Percentiles rank a stretch among this genome's conserved stretches.
phyloP scores from a whole-genome alignment of 1,140 invertebrate species.

The Akabosia matsudoensis region DNA sequence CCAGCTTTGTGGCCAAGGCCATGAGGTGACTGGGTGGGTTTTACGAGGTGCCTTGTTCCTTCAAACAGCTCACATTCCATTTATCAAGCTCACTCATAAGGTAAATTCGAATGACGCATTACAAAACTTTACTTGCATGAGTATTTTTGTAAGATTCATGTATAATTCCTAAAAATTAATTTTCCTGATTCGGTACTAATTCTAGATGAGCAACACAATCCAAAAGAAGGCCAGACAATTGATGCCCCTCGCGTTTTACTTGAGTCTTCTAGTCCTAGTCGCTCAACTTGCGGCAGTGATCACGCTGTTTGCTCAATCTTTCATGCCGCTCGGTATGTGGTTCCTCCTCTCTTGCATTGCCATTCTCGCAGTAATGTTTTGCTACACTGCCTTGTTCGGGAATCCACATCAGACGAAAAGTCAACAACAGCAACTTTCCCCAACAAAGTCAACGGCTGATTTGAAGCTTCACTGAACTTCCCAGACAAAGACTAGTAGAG shows the following conservation, averaged over 20 bases:
- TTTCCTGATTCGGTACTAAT: too few species aligned
- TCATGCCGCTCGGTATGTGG: slow-evolving; percentile 34
- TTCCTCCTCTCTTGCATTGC: slow-evolving; percentile 34
- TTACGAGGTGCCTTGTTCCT: slow-evolving; percentile 21
- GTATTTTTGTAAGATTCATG: too few species aligned
- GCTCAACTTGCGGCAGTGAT: slow-evolving; percentile 31
- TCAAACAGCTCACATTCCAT: slow-evolving; percentile 30
- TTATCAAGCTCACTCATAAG: slow-evolving; percentile 25
- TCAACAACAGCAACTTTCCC: slow-evolving; percentile 14
- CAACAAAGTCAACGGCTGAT: not conserved
- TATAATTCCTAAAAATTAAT: too few species aligned
- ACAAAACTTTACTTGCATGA: too few species aligned
- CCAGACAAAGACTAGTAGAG: not conserved
- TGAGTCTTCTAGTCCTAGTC: slow-evolving; percentile 41
- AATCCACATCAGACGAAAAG: slow-evolving; percentile 2
- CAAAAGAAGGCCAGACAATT: slow-evolving; percentile 34
- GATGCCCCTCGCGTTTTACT: slow-evolving; percentile 37
- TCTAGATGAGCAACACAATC: slow-evolving; percentile 30
- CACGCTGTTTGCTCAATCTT: slow-evolving; percentile 25
- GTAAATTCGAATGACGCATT: too few species aligned
- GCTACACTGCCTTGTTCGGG: slow-evolving; percentile 24
- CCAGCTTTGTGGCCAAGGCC: slow-evolving; percentile 34
- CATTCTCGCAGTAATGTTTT: slow-evolving; percentile 31
- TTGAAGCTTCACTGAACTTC: too few species aligned
- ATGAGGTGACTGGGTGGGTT: slow-evolving; percentile 23